Base-by-base conservation (phyloP, 2,888 invertebrate species). In the Crossocerus cetratus region DNA sequence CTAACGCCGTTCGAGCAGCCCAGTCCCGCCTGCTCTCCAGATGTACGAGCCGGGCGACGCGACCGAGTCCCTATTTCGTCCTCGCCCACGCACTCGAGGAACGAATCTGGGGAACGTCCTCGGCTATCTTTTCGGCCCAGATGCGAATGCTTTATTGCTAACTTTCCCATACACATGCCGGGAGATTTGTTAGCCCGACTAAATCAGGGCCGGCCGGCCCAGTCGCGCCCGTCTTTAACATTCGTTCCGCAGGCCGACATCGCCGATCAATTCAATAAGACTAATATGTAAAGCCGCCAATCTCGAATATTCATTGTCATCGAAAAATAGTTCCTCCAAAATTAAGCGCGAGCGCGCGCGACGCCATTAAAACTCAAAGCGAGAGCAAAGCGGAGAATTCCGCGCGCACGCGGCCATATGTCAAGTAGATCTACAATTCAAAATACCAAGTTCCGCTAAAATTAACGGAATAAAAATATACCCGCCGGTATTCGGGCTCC, bases 71-170 rank as follows among this genome's bases (percentile, higher is more conserved):
- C 32, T 5, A 32, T 32, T 32, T 32, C 16, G 67, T 21, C 62
- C 54, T 53, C 53, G 45, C 5, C 18, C 8, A n/a, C 21, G 64
- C 16, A 61, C 59, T 55, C 49, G n/a, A n/a, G 21, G 21, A 32
- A 21, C 11, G 54, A 32, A 54, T 69, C 59, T 59, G 32, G 32
- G 32, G 3, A 32, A 32, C 32, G 32, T 32, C 32, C 32, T 32
- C 32, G 32, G 32, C 32, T 32, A 32, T 32, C 32, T 32, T 32
- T 32, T 32, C 32, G 5, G 1, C 11, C 32, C 32, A 32, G 32
- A 32, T 32, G 32, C 32, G 32, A 32, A 32, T 32, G 32, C 32
- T 32, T 32, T 32, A 32, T 32, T 32, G 32, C 32, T 32, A 32
- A 32, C 32, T 32, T 32, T 32, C 32, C 32, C 32, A 32, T 32